Evolutionary conservation across 2,113 vertebrate genomes (phyloP).

Genomic region (Ramphastos sulfuratus): DNA sequence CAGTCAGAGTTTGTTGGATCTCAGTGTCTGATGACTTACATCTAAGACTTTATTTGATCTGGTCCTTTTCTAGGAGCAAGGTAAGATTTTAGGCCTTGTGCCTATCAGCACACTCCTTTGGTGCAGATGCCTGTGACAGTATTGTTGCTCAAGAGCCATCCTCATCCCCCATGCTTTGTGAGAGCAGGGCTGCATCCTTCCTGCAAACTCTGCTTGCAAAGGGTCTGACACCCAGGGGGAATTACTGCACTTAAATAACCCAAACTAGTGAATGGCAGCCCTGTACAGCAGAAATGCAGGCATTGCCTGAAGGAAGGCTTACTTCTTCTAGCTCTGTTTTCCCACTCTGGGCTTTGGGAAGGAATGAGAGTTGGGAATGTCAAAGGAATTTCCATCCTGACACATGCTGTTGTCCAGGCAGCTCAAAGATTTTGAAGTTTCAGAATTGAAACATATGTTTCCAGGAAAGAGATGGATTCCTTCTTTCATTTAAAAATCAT

Average conservation of each 20-base stretch:
- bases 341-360: fast-evolving
- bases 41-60: neutral
- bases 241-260: neutral
- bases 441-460: neutral
- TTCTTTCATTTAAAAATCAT: neutral
- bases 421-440: neutral
- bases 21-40: neutral
- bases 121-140: neutral
- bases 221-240: neutral
- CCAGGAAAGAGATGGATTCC: neutral
- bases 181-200: neutral
- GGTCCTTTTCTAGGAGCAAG: neutral
- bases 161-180: neutral
- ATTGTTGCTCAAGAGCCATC: fast-evolving
- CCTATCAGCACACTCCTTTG: neutral
- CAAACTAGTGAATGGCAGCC: neutral
- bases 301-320: neutral
- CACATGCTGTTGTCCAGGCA: neutral
- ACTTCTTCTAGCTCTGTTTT: neutral
- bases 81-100: neutral
- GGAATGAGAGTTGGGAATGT: neutral
- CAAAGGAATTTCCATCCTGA: neutral
- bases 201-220: neutral
- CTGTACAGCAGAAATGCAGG: neutral
- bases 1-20: neutral